Evolutionary conservation across 1,140 invertebrate species (phyloP), one percentile per base, ranked within the genome.

Genomic region (Liolophura sinensis): DNA sequence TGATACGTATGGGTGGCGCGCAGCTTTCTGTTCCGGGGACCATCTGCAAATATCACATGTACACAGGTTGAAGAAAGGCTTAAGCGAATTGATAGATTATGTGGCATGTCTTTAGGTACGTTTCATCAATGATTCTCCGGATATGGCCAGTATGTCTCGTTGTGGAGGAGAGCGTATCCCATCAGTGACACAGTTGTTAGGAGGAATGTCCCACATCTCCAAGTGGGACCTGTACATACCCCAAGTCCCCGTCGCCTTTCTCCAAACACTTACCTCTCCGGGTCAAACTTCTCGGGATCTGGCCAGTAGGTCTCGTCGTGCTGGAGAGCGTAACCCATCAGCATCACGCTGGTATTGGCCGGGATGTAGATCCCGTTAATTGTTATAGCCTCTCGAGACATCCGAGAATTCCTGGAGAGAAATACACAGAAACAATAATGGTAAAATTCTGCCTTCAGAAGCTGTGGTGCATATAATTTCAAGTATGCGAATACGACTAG

Each of bases 321-420:
- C 60, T 85, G 84, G 24, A 85, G 62, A n/a, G 75, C 71, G 90
- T 92, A 94, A 69, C 92, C 89, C 1, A 93, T 76, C 0, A 93
- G 90, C 1, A 95, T 82, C 0, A 93, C 81, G 9, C 87, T 85
- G 0, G 90, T 89, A n/a, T 88, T 88, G 65, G 65, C 60, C 12
- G 74, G 74, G 9, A 76, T 70, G 9, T 63, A 62, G 22, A 62
- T 61, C 18, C 68, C 68, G 25, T 61, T 60, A 18, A 80, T 68
- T 11, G 71, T 66, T 9, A 64, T 67, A 5, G 63, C 68, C 15
- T 62, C 60, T 52, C 73, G 56, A 16, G 66, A 57, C 3, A 68
- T 62, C 14, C n/a, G n/a, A n/a, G n/a, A n/a, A n/a, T n/a, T n/a
- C n/a, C n/a, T n/a, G n/a, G n/a, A n/a, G n/a, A n/a, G n/a, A n/a